Conservation (phyloP, 2,113 vertebrate genomes). For the Odontophorus gujanensis region DNA sequence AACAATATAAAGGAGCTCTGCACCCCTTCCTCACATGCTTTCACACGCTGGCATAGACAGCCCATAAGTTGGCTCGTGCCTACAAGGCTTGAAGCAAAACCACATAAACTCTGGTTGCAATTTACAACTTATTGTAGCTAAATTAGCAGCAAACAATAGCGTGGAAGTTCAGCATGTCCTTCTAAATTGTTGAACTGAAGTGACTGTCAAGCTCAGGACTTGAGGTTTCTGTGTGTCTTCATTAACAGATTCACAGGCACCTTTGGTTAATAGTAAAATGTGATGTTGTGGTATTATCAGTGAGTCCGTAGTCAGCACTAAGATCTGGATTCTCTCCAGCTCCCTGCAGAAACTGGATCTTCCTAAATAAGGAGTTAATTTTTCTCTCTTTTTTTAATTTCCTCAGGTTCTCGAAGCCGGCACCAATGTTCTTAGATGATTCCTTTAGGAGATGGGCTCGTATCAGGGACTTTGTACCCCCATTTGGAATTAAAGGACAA, state of each 20-base stretch:
- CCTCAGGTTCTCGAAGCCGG: conserved; percentile 84
- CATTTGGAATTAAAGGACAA: conserved; percentile 89
- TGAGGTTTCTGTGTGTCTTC: not conserved
- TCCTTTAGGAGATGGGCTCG: conserved; percentile 85
- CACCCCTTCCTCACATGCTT: not conserved
- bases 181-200: not conserved
- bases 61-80: not conserved
- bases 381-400: conserved; percentile 57
- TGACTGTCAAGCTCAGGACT: not conserved
- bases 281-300: rapidly evolving
- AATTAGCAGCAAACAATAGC: not conserved
- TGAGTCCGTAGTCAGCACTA: not conserved
- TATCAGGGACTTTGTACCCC: conserved; percentile 85
- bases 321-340: not conserved
- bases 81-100: not conserved
- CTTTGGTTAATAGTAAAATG: not conserved
- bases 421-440: conserved; percentile 87
- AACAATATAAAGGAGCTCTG: not conserved
- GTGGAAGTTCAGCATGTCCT: not conserved
- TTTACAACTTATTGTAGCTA: not conserved
- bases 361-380: not conserved
- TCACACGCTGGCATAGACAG: rapidly evolving
- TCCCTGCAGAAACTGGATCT: not conserved
- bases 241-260: not conserved
- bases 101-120: not conserved